These are phyloP conservation scores for Aphidius gifuensis DNA, from an alignment of 1,140 invertebrate genomes.

Conservation along the genomic window DNA sequence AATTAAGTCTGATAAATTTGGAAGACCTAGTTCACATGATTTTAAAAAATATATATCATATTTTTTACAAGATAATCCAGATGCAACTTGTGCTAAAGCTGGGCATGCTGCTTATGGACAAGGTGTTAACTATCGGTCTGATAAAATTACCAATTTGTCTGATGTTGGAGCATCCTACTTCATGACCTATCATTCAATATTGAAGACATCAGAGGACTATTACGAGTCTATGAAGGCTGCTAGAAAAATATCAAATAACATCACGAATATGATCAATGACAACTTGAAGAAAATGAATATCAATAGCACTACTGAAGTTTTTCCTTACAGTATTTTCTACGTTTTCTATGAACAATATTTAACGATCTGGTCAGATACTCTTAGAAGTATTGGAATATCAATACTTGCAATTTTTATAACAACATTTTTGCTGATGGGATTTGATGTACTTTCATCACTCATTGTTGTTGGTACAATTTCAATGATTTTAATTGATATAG, in stretches of 20 bases:
- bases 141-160: slow-evolving; percentile 45
- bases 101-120: slow-evolving; percentile 79
- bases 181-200: slow-evolving; percentile 93
- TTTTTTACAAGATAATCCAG: slow-evolving; percentile 90
- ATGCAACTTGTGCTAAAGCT: slow-evolving; percentile 76
- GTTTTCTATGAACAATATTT: slow-evolving; percentile 99
- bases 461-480: slow-evolving; percentile 88
- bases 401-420: slow-evolving; percentile 90
- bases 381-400: slow-evolving; percentile 84
- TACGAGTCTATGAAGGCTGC: slow-evolving; percentile 84
- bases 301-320: slow-evolving; percentile 72
- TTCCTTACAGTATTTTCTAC: slow-evolving; percentile 97
- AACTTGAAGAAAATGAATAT: slow-evolving; percentile 54
- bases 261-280: slow-evolving; percentile 73
- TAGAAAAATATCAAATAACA: slow-evolving; percentile 74
- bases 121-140: slow-evolving; percentile 63
- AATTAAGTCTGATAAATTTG: slow-evolving; percentile 52
- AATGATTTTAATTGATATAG: slow-evolving; percentile 91
- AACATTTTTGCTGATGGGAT: slow-evolving; percentile 89
- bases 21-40: slow-evolving; percentile 61
- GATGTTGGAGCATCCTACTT: slow-evolving; percentile 77
- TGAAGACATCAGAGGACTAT: slow-evolving; percentile 89
- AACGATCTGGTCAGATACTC: slow-evolving; percentile 90
- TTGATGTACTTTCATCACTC: slow-evolving; percentile 85
- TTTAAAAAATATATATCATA: slow-evolving; percentile 83